Conservation (phyloP, 2,113 vertebrate genomes). For the Furnarius figulus region DNA sequence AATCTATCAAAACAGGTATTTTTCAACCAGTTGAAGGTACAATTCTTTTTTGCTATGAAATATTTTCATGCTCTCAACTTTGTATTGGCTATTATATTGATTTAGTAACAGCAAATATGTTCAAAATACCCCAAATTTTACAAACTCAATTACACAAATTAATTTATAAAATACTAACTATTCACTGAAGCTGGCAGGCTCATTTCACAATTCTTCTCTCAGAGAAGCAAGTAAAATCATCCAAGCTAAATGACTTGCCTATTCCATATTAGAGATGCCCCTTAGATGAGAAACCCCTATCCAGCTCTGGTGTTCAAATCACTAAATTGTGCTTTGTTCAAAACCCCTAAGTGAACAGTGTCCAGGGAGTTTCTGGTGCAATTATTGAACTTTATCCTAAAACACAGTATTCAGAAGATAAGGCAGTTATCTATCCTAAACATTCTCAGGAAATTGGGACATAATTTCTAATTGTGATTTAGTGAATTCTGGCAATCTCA, state of each 20-base stretch:
- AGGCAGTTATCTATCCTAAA: background rate
- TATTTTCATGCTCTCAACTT: background rate
- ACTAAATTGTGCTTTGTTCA: background rate
- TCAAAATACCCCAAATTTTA: background rate
- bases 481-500: background rate
- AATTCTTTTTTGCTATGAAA: background rate
- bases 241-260: background rate
- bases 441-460: background rate
- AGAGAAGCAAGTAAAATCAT: background rate
- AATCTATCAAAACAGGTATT: background rate
- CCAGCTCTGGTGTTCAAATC: background rate
- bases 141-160: background rate
- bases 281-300: background rate
- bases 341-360: background rate
- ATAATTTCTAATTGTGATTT: background rate
- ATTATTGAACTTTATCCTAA: background rate
- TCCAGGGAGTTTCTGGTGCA: background rate
- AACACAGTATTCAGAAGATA: background rate
- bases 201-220: background rate
- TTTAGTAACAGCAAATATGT: background rate
- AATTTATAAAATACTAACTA: background rate
- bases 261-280: background rate
- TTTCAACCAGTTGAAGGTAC: background rate
- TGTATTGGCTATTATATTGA: background rate
- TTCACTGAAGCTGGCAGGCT: background rate